Conservation (phyloP, 2,888 invertebrate genomes). For the Papilio gigon region DNA sequence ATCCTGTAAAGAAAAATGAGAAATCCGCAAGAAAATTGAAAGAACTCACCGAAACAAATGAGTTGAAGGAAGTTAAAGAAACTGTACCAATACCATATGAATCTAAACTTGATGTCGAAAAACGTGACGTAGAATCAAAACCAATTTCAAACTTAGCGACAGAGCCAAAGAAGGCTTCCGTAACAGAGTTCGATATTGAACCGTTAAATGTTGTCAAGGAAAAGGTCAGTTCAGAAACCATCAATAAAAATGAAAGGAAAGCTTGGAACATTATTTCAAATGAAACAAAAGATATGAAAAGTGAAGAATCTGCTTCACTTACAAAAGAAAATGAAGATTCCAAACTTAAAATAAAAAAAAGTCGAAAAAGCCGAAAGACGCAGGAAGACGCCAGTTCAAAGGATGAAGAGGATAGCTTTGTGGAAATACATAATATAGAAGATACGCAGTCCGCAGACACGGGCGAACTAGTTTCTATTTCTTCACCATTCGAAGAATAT, state of each 20-base stretch:
- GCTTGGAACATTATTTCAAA: constrained; percentile 75
- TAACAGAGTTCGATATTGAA: constrained; percentile 39
- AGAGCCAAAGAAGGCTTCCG: constrained; percentile 21
- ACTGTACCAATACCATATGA: neutral
- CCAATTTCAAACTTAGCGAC: neutral
- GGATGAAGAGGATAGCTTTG: constrained; percentile 73
- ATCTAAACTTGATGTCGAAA: constrained; percentile 1
- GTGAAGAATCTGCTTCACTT: constrained; percentile 46
- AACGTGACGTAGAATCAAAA: constrained; percentile 3
- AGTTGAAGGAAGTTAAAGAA: constrained; percentile 11
- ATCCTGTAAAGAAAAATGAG: constrained; percentile 29
- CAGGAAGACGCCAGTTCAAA: constrained; percentile 64
- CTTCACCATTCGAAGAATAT: constrained; percentile 66
- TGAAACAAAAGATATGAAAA: constrained; percentile 56
- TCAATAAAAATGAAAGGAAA: constrained; percentile 73
- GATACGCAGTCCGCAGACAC: constrained; percentile 65
- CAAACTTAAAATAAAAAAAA: constrained; percentile 67
- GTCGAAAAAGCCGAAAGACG: constrained; percentile 59
- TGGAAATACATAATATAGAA: constrained; percentile 77
- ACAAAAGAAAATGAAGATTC: constrained; percentile 58
- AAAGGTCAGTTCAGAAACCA: constrained; percentile 45
- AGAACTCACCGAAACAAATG: constrained; percentile 9
- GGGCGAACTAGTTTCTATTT: constrained; percentile 73
- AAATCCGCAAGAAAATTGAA: constrained; percentile 11
- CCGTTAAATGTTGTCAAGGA: constrained; percentile 39